Evolutionary conservation across 2,113 vertebrate genomes (phyloP).

Genomic region (Castor canadensis): DNA sequence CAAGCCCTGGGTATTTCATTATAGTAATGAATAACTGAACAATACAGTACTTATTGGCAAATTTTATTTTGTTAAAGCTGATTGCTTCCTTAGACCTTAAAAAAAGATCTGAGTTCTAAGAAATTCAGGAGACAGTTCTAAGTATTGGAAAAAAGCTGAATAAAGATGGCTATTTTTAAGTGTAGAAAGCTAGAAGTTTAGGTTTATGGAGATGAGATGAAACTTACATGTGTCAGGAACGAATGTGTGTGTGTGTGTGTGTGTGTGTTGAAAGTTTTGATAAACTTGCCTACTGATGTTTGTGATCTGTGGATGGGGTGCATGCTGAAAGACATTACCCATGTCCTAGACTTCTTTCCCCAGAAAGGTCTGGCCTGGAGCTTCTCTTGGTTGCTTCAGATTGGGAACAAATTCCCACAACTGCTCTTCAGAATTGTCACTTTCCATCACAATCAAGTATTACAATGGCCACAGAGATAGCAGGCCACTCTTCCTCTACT

Average conservation of each 20-base stretch:
- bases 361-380: not conserved
- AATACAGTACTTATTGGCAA: not conserved
- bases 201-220: not conserved
- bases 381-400: not conserved
- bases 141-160: too few species aligned
- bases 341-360: not conserved
- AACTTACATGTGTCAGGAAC: not conserved
- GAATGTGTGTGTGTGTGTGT: too few species aligned
- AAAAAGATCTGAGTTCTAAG: not conserved
- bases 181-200: not conserved
- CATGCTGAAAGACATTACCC: not conserved
- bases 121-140: not conserved
- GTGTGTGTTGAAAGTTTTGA: not conserved
- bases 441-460: not conserved
- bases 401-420: not conserved
- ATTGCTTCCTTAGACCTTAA: not conserved
- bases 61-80: not conserved
- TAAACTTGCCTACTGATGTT: not conserved
- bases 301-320: not conserved
- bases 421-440: not conserved
- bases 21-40: not conserved
- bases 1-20: not conserved
- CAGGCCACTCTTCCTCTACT: not conserved
- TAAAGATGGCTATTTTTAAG: not conserved
- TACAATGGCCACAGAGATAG: not conserved